phyloP scores from a whole-genome alignment of 1,140 invertebrate genomes.

The Hyposmocoma kahamanoa region DNA sequence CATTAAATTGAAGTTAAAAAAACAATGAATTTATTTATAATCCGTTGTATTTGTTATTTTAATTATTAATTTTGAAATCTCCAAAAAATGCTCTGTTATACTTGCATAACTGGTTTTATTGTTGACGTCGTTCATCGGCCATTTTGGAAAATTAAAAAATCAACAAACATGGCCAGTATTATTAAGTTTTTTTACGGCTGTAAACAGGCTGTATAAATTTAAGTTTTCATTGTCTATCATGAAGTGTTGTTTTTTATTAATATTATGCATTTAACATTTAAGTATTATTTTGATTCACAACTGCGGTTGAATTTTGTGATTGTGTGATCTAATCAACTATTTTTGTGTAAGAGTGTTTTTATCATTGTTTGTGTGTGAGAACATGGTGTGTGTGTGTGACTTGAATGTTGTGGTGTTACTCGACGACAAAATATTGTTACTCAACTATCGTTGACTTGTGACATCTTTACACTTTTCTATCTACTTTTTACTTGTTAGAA shows the following conservation, averaged over 20 bases:
- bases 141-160: no score
- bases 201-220: conserved; percentile 21
- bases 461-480: conserved; percentile 2
- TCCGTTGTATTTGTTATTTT: no score
- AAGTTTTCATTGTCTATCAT: conserved; percentile 56
- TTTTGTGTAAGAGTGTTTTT: conserved; percentile 30
- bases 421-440: conserved; percentile 5
- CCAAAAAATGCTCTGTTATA: no score
- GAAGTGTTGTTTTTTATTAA: conserved; percentile 28
- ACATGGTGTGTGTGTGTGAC: conserved; percentile 12
- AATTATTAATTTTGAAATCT: no score
- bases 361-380: conserved; percentile 20
- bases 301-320: conserved; percentile 31
- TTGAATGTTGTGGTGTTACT: conserved; percentile 30
- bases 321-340: conserved; percentile 33
- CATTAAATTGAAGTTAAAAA: no score
- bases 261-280: conserved; percentile 34
- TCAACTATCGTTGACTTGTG: not conserved
- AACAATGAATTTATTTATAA: no score
- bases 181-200: conserved; percentile 11
- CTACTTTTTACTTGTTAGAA: conserved; percentile 15
- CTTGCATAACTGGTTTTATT: no score
- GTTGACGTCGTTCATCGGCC: no score
- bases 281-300: conserved; percentile 17
- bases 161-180: not conserved